Conservation (phyloP, 1,140 invertebrate genomes). For the Laupala kohalensis region DNA sequence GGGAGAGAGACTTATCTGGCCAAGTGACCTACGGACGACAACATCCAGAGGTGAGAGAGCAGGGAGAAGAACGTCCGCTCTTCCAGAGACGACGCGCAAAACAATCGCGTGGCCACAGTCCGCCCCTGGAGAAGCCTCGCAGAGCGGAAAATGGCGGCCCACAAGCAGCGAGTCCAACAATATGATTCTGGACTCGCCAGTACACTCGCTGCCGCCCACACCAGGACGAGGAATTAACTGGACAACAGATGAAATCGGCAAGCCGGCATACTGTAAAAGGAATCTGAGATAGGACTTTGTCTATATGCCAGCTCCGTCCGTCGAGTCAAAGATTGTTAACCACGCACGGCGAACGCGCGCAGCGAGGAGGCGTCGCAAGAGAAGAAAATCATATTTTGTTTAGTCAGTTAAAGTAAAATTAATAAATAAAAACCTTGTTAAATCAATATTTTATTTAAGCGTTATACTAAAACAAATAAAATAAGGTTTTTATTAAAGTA, state of each 20-base stretch:
- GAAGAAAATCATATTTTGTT: not conserved
- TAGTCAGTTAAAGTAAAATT: not conserved
- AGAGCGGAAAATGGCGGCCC: too few relatives aligned
- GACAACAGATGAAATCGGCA: too few relatives aligned
- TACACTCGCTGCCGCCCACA: not conserved
- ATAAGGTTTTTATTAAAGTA: too few relatives aligned
- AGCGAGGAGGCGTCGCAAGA: not conserved
- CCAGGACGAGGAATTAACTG: not conserved
- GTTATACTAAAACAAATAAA: too few relatives aligned
- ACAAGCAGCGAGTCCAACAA: not conserved
- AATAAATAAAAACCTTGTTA: too few relatives aligned
- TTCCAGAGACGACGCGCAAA: not conserved
- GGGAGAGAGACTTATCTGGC: not conserved
- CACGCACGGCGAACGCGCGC: not conserved
- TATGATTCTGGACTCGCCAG: not conserved
- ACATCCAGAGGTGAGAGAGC: not conserved
- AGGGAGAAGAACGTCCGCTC: not conserved
- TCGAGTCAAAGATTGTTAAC: not conserved
- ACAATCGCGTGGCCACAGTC: not conserved
- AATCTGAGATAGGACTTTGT: not conserved
- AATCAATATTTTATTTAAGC: too few relatives aligned
- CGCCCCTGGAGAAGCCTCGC: not conserved
- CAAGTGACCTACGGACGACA: not conserved
- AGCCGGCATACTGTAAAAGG: not conserved
- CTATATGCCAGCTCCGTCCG: not conserved